phyloP scores from a whole-genome alignment of 2,888 invertebrate species.

The Ectobius pallidus region DNA sequence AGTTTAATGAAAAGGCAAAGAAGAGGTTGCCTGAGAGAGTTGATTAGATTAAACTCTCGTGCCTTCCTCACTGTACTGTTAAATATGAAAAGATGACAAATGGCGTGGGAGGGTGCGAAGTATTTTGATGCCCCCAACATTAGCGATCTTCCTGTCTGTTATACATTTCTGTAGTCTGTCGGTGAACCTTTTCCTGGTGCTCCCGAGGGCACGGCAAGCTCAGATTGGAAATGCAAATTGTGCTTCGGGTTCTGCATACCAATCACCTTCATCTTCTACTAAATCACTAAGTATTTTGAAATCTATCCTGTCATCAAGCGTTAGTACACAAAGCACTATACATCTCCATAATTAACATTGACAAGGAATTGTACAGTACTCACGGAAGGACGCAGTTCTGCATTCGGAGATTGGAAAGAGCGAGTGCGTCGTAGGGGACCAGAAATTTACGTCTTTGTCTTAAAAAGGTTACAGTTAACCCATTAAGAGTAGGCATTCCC shows the following conservation, averaged over 20 bases:
- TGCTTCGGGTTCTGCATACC: slow-evolving; percentile 26
- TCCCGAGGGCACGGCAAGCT: slow-evolving; percentile 22
- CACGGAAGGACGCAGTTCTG: no score
- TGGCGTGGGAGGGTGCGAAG: background rate
- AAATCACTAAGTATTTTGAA: slow-evolving; percentile 30
- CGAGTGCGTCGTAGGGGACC: no score
- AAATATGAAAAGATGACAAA: background rate
- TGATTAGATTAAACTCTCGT: no score
- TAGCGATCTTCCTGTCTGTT: background rate
- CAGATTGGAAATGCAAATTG: slow-evolving; percentile 37
- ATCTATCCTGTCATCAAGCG: slow-evolving; percentile 10
- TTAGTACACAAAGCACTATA: slow-evolving; percentile 8
- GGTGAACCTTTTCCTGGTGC: slow-evolving; percentile 12
- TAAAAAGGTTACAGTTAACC: no score
- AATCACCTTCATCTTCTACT: slow-evolving; percentile 24
- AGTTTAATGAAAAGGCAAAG: no score
- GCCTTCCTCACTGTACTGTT: background rate
- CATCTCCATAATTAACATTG: background rate
- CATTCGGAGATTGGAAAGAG: no score
- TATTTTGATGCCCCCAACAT: background rate
- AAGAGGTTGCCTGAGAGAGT: no score
- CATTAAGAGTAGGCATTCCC: no score
- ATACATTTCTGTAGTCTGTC: background rate
- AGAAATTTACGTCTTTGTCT: no score
- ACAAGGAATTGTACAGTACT: no score